Conservation (phyloP, 2,113 vertebrate genomes). For the Sminthopsis crassicaudata region DNA sequence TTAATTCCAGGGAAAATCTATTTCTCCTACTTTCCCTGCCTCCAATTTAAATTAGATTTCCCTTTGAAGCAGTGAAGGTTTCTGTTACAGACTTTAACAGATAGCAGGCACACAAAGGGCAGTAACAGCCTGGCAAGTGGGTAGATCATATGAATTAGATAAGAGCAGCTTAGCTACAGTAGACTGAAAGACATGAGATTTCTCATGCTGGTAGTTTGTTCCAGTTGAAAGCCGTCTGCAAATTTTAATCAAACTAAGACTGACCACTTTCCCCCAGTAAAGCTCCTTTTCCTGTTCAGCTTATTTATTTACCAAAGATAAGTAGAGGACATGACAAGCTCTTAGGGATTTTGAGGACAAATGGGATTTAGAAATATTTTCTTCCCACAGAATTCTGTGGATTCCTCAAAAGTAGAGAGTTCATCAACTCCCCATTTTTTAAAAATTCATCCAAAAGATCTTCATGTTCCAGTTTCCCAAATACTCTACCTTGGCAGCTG, state of each 20-base stretch:
- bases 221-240: conserved; percentile 40
- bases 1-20: background rate
- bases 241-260: conserved; percentile 5
- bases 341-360: background rate
- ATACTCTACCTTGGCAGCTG: background rate
- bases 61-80: background rate
- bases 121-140: background rate
- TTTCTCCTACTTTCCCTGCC: background rate
- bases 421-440: background rate
- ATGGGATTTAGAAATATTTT: background rate
- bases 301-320: conserved; percentile 32
- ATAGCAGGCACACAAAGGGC: background rate
- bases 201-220: background rate
- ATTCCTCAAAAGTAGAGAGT: conserved; percentile 7
- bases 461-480: background rate
- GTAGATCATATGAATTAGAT: conserved; percentile 15
- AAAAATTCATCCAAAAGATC: background rate
- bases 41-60: background rate
- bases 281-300: conserved; percentile 1
- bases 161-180: conserved; percentile 20
- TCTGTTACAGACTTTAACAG: background rate
- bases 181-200: conserved; percentile 1
- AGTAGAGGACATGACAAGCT: background rate
- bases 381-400: background rate
- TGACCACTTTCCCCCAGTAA: background rate